Evolutionary conservation across 2,113 vertebrate species (phyloP).

Genomic region (Spea multiplicata): DNA sequence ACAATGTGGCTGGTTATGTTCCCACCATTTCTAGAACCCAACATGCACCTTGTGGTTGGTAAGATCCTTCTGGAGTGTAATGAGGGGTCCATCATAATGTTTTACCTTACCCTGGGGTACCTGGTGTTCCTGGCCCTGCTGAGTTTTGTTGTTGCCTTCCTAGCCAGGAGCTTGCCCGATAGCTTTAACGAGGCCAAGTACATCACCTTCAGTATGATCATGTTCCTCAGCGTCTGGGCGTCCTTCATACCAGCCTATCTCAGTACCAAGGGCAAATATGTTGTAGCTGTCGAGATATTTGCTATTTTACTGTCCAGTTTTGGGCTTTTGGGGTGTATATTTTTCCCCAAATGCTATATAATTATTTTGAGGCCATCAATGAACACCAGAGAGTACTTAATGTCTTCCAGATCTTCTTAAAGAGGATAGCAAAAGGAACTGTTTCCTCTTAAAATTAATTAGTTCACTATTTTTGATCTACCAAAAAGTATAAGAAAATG

Average conservation of each 20-base stretch:
- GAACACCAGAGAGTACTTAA: constrained; percentile 19
- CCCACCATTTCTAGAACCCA: constrained; percentile 31
- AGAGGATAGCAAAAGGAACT: neutral
- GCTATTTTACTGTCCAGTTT: constrained; percentile 40
- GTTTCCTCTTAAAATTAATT: neutral
- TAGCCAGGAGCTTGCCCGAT: constrained; percentile 47
- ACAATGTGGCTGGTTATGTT: constrained; percentile 21
- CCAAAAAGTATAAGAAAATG: too few relatives aligned
- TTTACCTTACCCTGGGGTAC: constrained; percentile 40
- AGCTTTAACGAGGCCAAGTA: constrained; percentile 50
- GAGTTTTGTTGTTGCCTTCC: constrained; percentile 41
- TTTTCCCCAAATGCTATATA: constrained; percentile 33
- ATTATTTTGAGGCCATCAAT: constrained; percentile 9
- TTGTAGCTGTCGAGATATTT: constrained; percentile 47
- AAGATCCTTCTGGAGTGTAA: constrained; percentile 47
- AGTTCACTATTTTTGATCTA: too few relatives aligned
- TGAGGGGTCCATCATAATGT: constrained; percentile 27
- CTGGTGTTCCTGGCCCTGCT: constrained; percentile 27
- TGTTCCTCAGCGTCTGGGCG: constrained; percentile 43
- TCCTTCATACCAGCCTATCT: constrained; percentile 43
- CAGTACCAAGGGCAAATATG: constrained; percentile 44
- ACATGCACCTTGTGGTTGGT: neutral
- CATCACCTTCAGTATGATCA: constrained; percentile 50
- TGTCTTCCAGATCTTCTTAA: neutral
- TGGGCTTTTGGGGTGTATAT: constrained; percentile 21